Evolutionary conservation across 2,888 invertebrate species (phyloP), one percentile per base, ranked within the genome.

Genomic region (Meghimatium bilineatum): DNA sequence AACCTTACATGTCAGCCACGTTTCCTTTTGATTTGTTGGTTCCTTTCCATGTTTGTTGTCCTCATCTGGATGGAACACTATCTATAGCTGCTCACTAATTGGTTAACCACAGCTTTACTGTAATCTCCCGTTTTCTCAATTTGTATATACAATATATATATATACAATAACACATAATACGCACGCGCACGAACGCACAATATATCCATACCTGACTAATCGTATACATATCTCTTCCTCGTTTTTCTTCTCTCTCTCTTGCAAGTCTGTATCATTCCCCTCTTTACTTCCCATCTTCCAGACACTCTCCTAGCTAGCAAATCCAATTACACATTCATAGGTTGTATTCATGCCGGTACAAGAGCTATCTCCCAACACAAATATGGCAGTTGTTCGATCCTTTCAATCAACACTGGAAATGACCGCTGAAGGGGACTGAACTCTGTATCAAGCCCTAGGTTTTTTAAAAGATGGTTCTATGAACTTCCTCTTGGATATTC

Each of bases 261-360:
- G 20, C 0, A n/a, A 72, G 44, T 29, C 38, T 44, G 49, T 29
- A 44, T 44, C 44, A 8, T 8, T 44, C 44, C n/a, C 44, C 5
- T 44, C 44, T 72, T 49, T 44, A 8, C 56, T 56, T 49, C 23
- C n/a, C 29, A 29, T 44, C 44, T n/a, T 14, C n/a, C 14, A 44
- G 26, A 12, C 3, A 49, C 72, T 44, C 26, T 72, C 44, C 26
- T n/a, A 10, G 44, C n/a, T 1, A 72, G 49, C 10, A 49, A 63
- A 77, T n/a, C 77, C 63, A 60, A 77, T 77, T 77, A 77, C n/a
- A 23, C 77, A 77, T 36, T 63, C 63, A 63, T 77, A 77, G 63
- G 63, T 63, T 77, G 56, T 63, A 63, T 77, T 77, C 77, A 63
- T 63, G 38, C 38, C 0, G 26, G 32, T 23, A 0, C 3, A 38